These are phyloP conservation scores for Trachelus tabidus DNA, from an alignment of 2,888 invertebrate genomes.

Conservation along the genomic window DNA sequence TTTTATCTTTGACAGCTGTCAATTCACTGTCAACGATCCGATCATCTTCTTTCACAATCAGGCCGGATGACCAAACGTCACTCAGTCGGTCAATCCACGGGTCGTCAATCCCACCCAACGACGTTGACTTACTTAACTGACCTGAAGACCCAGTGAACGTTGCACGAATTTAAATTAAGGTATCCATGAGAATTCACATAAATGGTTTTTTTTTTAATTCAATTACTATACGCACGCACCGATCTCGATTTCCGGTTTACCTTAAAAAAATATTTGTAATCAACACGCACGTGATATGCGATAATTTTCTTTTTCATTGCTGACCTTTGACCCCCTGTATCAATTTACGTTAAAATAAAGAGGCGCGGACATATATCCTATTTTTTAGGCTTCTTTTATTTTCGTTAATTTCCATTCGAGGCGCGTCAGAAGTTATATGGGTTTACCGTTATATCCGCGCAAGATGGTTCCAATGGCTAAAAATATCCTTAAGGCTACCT, in stretches of 20 bases:
- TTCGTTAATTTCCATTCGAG: neutral
- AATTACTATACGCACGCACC: neutral
- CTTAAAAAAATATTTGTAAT: neutral
- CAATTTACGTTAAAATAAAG: neutral
- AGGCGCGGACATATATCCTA: neutral
- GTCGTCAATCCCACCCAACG: neutral
- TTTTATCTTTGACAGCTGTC: neutral
- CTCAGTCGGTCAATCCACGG: neutral
- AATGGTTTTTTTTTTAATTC: neutral
- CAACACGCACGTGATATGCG: neutral
- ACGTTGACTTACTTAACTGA: conserved; percentile 60
- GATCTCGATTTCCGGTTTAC: neutral
- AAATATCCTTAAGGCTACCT: neutral
- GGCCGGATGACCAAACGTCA: neutral
- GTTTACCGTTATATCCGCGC: neutral
- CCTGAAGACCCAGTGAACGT: conserved; percentile 62
- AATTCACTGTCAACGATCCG: neutral
- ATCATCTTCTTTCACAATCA: neutral
- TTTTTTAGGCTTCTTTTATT: neutral
- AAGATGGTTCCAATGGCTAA: neutral
- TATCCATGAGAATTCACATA: neutral
- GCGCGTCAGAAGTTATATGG: neutral
- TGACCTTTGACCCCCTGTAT: neutral
- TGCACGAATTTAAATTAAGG: conserved; percentile 50
- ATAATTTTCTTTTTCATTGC: too few species aligned